phyloP scores from a whole-genome alignment of 2,113 vertebrate genomes.

The Mola mola region DNA sequence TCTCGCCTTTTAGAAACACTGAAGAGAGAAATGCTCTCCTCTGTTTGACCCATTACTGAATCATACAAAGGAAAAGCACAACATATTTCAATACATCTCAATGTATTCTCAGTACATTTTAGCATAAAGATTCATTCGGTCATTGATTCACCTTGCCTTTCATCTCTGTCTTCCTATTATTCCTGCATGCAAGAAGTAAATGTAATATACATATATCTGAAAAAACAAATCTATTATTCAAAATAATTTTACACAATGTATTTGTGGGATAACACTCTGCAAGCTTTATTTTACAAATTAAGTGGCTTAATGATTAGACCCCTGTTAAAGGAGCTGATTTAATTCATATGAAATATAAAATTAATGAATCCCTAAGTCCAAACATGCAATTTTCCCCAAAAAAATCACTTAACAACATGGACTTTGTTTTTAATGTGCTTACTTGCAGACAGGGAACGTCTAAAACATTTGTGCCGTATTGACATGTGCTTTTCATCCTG shows the following conservation, averaged over 20 bases:
- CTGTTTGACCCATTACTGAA: neutral
- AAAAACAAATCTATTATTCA: no score
- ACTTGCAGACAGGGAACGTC: slow-evolving; percentile 53
- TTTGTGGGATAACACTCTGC: no score
- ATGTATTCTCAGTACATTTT: no score
- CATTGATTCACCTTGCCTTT: neutral
- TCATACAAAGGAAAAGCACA: neutral
- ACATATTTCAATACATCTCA: no score
- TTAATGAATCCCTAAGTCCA: neutral
- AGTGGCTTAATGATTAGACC: neutral
- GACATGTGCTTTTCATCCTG: slow-evolving; percentile 58
- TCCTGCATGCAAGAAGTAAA: no score
- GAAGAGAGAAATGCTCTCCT: neutral
- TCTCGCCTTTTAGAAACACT: neutral
- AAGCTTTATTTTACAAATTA: slow-evolving; percentile 1
- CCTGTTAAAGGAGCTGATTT: neutral
- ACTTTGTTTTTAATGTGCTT: slow-evolving; percentile 40
- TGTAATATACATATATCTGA: neutral
- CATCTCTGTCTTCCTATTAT: neutral
- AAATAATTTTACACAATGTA: no score
- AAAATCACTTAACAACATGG: slow-evolving; percentile 15
- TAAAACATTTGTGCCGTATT: slow-evolving; percentile 60
- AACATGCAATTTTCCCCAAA: neutral
- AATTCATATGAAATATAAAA: neutral
- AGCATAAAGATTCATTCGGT: neutral